Percentiles rank a stretch among this genome's conserved stretches.
These are phyloP conservation scores for Athene noctua DNA, from an alignment of 2,113 vertebrate genomes.

Conservation along the genomic window DNA sequence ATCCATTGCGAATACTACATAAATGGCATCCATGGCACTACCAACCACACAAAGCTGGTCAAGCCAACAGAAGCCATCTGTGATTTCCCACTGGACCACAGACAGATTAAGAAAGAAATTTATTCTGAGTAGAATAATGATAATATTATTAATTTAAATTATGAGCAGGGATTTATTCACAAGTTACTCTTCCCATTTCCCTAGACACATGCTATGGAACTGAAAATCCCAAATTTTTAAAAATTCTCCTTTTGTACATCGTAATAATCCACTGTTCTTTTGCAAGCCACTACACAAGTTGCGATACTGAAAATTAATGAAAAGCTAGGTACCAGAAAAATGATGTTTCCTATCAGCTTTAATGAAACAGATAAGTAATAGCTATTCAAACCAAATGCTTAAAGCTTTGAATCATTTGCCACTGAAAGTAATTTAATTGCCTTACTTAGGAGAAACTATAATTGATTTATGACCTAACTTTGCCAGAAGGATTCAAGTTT, in stretches of 20 bases:
- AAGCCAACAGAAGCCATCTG: neutral
- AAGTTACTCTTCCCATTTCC: neutral
- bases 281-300: neutral
- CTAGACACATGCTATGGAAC: neutral
- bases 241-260: neutral
- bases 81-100: neutral
- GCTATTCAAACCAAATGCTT: neutral
- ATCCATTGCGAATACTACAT: neutral
- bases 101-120: neutral
- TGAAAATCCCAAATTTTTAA: neutral
- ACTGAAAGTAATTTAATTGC: neutral
- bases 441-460: neutral
- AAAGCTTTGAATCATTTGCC: neutral
- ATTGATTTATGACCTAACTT: neutral
- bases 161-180: neutral
- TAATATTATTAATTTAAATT: neutral
- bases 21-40: neutral
- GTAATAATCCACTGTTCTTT: neutral
- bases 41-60: neutral
- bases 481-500: neutral
- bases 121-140: neutral
- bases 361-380: neutral
- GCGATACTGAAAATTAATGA: neutral
- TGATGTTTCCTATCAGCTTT: neutral
- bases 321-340: neutral